Evolutionary conservation across 2,797 vertebrate species (phyloP).

Genomic region (Scomberomorus guttatus): DNA sequence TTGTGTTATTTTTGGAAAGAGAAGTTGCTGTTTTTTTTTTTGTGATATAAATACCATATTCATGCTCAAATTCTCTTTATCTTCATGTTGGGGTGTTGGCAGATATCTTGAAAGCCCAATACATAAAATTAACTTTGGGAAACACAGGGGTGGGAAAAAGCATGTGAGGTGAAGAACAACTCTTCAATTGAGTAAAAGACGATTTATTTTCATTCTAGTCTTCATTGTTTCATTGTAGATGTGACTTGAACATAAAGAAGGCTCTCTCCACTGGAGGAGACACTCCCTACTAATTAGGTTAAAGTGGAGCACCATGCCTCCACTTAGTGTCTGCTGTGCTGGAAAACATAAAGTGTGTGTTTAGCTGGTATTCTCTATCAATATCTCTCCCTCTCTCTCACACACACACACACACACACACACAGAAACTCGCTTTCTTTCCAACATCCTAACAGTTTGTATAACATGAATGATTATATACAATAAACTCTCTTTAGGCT

Average conservation of each 20-base stretch:
- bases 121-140: not conserved
- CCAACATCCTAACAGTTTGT: not conserved
- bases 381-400: not conserved
- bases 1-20: not conserved
- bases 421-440: not conserved
- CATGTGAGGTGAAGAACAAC: not conserved
- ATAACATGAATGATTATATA: not conserved
- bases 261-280: conserved; percentile 36
- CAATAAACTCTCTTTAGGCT: not conserved
- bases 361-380: conserved; percentile 25
- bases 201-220: conserved; percentile 3
- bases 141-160: not conserved
- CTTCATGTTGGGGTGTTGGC: not conserved
- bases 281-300: conserved; percentile 72
- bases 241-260: conserved; percentile 31
- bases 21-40: not conserved
- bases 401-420: not conserved
- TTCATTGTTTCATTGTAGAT: not conserved
- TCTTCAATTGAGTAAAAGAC: not conserved
- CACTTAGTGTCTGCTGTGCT: conserved; percentile 57
- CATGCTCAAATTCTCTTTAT: not conserved
- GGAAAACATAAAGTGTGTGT: conserved; percentile 28
- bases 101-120: not conserved
- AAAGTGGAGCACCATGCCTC: conserved; percentile 62
- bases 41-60: too few relatives aligned